Base-by-base conservation (phyloP, 2,888 invertebrate species). In the Apamea monoglypha region DNA sequence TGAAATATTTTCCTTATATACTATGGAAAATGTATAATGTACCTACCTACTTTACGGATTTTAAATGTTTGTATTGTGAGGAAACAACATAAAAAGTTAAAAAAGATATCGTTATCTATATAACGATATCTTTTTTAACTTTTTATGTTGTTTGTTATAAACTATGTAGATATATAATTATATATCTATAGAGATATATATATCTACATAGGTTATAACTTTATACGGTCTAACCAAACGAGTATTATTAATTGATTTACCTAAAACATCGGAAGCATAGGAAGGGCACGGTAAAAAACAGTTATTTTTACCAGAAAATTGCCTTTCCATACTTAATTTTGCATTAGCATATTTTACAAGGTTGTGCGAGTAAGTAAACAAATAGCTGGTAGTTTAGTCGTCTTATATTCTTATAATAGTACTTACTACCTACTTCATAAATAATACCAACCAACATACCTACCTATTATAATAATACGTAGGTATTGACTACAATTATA, bases 1-100 rank as follows among this genome's bases (percentile, higher is more conserved):
- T 25, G 29, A 29, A 59, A 69, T 74, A n/a, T 78, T 72, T 83
- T 83, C 79, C 68, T 63, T 36, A 68, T 29, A 25, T 12, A 14
- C 18, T 0, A 32, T 69, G 36, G 59, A 63, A 82, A 73, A 70
- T 44, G 25, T 59, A n/a, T 7, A 29, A 40, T 16, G 64, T 81
- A 64, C 4, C 16, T 81, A 64, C 4, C 16, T 47, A 47, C 25
- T 66, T 47, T 40, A 50, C 56, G 16, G 18, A 59, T 80, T 67
- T 82, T 21, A 10, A 47, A 50, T 59, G 3, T 4, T 56, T 68
- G 12, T 36, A 10, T 63, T 63, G 14, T 53, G 2, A 50, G 63
- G 14, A 40, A 50, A 63, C 2, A 6, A 29, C 16, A 12, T 14
- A 6, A 10, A 29, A 44, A n/a, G 40, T n/a, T 12, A 61, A 50